Conservation (phyloP, 53 echinoderm and acorn worm species). For the Echinometra lucunter region DNA sequence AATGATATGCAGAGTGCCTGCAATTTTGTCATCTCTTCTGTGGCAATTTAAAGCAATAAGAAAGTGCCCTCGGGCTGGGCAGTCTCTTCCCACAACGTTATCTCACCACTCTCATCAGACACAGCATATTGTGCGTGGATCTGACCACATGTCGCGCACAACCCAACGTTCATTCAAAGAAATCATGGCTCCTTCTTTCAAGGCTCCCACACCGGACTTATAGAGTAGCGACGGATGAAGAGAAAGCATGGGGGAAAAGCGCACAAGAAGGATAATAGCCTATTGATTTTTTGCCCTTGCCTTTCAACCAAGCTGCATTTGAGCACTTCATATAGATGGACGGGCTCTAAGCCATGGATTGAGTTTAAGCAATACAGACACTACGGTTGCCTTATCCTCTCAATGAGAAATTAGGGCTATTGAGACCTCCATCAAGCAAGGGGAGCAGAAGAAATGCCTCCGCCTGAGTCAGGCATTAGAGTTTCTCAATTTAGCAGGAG, state of each 20-base stretch:
- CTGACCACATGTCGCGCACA: conserved; percentile 66
- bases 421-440: conserved; percentile 17
- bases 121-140: conserved; percentile 43
- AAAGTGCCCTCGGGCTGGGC: not conserved
- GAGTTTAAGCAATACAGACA: conserved; percentile 51
- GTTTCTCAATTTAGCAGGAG: not conserved
- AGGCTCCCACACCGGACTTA: conserved; percentile 23
- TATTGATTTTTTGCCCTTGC: conserved; percentile 73
- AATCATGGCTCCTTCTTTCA: conserved; percentile 58
- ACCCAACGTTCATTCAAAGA: conserved; percentile 22
- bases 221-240: not conserved
- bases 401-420: conserved; percentile 54
- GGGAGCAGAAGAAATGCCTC: not conserved
- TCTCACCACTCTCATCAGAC: conserved; percentile 35
- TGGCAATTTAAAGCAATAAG: conserved; percentile 52
- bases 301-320: conserved; percentile 54
- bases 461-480: not conserved
- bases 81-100: conserved; percentile 49
- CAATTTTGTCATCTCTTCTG: conserved; percentile 54
- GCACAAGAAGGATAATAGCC: conserved; percentile 67
- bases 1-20: conserved; percentile 55
- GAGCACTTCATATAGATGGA: conserved; percentile 45
- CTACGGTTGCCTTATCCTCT: not conserved
- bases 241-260: conserved; percentile 21
- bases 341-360: conserved; percentile 38